Evolutionary conservation across 1,140 invertebrate genomes (phyloP), one percentile per base, ranked within the genome.

Genomic region (Papilio polyxenes): DNA sequence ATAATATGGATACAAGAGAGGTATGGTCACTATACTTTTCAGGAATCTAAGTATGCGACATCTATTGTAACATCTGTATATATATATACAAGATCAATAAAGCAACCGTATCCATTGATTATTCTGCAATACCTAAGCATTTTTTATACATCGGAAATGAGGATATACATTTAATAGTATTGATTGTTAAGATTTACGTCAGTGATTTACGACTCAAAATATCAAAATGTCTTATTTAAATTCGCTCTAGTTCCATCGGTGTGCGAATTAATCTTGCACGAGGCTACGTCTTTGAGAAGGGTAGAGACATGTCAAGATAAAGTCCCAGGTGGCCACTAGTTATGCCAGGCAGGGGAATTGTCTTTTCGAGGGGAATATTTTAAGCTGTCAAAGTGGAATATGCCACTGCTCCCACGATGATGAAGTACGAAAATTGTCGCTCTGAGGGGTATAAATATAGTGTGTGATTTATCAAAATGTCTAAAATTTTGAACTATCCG

Each of bases 341-440:
- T 75, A 75, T 53, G 75, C 9, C 48, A 23, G 20, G n/a, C 23
- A 49, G 23, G 49, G 44, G 75, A 77, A 49, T 77, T 77, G 75
- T 77, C 75, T 77, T 77, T 77, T 72, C 31, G 31, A n/a, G 74
- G 17, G 75, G 48, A 77, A 77, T 77, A 77, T 77, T 77, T 77
- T 77, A 49, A 51, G 44, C 44, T 77, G 75, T 77, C 75, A 77
- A 77, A 77, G 75, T 77, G 48, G 48, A 53, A 77, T 53, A 77
- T 53, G 48, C 44, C 49, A 53, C n/a, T 23, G n/a, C 13, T 51
- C n/a, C n/a, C 5, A 20, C 13, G 75, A 56, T 77, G 75, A 77
- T 37, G 31, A 77, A 77, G 2, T 77, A 49, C 11, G 4, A 17
- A 31, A 17, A 48, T 48, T 74, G 11, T 48, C 7, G 0, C 13